Evolutionary conservation across 2,797 vertebrate species (phyloP).

Genomic region (Hydrolagus colliei): DNA sequence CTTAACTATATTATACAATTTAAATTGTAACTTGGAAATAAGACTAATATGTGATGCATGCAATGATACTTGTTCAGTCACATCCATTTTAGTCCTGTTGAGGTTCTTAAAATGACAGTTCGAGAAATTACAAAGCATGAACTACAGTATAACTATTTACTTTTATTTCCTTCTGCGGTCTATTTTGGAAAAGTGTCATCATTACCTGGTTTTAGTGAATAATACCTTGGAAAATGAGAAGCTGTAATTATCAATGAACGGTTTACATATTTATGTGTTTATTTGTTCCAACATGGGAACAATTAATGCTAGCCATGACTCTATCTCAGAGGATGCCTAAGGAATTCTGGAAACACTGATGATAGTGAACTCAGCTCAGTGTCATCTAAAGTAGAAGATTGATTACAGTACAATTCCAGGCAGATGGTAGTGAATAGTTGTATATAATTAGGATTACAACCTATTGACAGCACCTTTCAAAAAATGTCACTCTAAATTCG

Average conservation of each 20-base stretch:
- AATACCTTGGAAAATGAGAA: constrained; percentile 3
- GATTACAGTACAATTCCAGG: not conserved
- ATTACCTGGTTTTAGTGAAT: not conserved
- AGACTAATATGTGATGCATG: not conserved
- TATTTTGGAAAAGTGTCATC: not conserved
- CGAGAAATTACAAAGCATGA: not conserved
- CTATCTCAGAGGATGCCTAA: not conserved
- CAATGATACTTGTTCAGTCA: not conserved
- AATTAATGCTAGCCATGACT: not conserved
- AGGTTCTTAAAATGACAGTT: not conserved
- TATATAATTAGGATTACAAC: not conserved
- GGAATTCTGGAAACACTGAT: not conserved
- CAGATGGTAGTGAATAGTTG: not conserved
- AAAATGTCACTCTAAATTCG: not conserved
- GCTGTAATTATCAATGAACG: not conserved
- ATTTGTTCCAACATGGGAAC: not conserved
- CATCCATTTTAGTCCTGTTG: not conserved
- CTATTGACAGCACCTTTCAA: not conserved
- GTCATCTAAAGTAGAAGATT: not conserved
- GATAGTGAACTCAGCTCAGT: not conserved
- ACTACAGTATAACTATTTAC: not conserved
- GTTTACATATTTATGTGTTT: not conserved
- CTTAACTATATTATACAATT: not conserved
- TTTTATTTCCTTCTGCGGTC: not conserved
- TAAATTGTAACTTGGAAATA: not conserved